phyloP scores from a whole-genome alignment of 2,113 vertebrate genomes.

The Lethenteron reissneri region DNA sequence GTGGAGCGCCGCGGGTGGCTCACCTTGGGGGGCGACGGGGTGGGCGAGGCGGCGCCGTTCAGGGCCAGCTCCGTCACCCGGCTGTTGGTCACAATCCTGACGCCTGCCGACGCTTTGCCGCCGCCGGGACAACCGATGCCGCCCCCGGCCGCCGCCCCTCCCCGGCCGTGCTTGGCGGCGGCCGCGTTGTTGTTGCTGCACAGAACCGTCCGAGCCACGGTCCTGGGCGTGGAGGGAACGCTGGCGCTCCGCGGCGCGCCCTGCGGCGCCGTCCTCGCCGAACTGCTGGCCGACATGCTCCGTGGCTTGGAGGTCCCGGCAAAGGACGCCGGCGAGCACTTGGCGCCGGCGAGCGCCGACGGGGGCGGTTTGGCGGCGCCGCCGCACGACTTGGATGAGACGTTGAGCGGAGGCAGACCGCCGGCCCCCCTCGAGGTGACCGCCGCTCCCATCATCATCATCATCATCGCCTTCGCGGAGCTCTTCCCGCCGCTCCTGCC shows the following conservation, averaged over 20 bases:
- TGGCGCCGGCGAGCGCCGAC: constrained; percentile 51
- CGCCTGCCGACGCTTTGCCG: too few relatives aligned
- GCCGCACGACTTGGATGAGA: too few relatives aligned
- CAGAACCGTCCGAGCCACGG: constrained; percentile 76
- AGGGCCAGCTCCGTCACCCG: constrained; percentile 80
- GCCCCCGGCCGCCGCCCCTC: too few relatives aligned
- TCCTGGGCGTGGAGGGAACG: constrained; percentile 48
- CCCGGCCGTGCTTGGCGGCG: too few relatives aligned
- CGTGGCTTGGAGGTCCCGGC: constrained; percentile 70
- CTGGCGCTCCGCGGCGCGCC: constrained; percentile 50
- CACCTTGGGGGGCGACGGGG: constrained; percentile 17
- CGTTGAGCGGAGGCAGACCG: too few relatives aligned
- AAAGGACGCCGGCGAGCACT: constrained; percentile 77
- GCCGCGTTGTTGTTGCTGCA: constrained; percentile 41
- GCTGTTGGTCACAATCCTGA: constrained; percentile 36
- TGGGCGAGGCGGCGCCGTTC: constrained; percentile 21
- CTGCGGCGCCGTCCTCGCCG: constrained; percentile 79
- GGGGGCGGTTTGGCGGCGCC: constrained; percentile 34
- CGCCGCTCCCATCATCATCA: too few relatives aligned
- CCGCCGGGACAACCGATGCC: too few relatives aligned
- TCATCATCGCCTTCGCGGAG: background rate
- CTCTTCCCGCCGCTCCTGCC: constrained; percentile 59
- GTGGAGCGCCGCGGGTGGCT: constrained; percentile 20
- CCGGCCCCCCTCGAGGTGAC: too few relatives aligned
- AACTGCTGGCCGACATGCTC: constrained; percentile 60